These are phyloP conservation scores for Calameuta filiformis DNA, from an alignment of 2,888 invertebrate species.

Conservation along the genomic window DNA sequence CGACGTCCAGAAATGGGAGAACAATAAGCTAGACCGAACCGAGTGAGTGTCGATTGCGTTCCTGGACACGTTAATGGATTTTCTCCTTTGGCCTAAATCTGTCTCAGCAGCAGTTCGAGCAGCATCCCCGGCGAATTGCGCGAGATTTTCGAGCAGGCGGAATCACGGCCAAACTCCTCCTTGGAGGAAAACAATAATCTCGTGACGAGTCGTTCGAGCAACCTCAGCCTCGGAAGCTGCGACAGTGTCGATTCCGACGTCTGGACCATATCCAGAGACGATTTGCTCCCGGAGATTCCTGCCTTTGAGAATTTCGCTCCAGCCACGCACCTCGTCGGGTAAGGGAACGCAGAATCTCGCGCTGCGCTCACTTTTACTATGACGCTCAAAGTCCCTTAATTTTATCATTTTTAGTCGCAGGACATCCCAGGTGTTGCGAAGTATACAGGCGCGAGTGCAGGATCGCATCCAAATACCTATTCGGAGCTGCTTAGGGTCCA, in stretches of 20 bases:
- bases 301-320: conserved; percentile 14
- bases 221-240: conserved; percentile 23
- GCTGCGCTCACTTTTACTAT: neutral
- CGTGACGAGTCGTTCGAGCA: conserved; percentile 33
- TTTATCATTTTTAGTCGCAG: conserved; percentile 12
- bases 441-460: neutral
- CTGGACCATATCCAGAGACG: conserved; percentile 38
- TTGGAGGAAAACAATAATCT: conserved; percentile 56
- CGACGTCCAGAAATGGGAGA: conserved; percentile 53
- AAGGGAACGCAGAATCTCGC: neutral
- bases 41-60: conserved; percentile 45
- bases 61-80: neutral
- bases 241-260: conserved; percentile 37
- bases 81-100: neutral
- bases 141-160: conserved; percentile 56
- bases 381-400: neutral
- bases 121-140: conserved; percentile 53
- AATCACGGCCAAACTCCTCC: conserved; percentile 48
- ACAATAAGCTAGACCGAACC: conserved; percentile 52
- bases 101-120: conserved; percentile 41
- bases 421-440: conserved; percentile 2
- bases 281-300: conserved; percentile 34
- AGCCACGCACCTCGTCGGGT: too few relatives aligned
- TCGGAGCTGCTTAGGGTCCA: conserved; percentile 32
- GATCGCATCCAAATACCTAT: too few relatives aligned